Percentiles rank a stretch among this genome's conserved stretches.
Conservation (phyloP, 2,888 invertebrate species). For the Catonia carolina region DNA sequence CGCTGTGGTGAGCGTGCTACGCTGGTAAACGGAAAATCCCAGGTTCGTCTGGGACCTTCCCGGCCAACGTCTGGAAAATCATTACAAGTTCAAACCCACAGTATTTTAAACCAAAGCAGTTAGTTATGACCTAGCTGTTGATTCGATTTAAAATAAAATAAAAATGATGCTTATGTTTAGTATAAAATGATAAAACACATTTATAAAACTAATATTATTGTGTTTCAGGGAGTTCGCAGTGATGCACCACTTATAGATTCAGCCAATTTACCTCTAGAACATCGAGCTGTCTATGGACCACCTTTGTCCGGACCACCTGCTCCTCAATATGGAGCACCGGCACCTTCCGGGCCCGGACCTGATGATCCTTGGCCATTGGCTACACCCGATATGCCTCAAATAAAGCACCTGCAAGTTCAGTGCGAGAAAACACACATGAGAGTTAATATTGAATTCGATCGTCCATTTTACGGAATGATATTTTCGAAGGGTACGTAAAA, state of each 20-base stretch:
- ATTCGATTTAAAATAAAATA: too few species aligned
- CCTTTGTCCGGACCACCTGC: conserved; percentile 30
- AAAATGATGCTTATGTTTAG: too few species aligned
- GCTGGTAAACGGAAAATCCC: too few species aligned
- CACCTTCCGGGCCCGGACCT: conserved; percentile 35
- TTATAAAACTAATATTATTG: too few species aligned
- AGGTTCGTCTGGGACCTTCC: too few species aligned
- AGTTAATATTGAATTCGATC: conserved; percentile 88
- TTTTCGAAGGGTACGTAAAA: conserved; percentile 78
- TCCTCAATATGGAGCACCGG: conserved; percentile 42
- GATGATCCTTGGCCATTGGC: conserved; percentile 78
- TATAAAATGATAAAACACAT: too few species aligned
- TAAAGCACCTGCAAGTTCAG: conserved; percentile 84
- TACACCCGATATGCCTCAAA: conserved; percentile 87
- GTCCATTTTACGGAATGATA: conserved; percentile 91
- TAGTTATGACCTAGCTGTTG: too few species aligned
- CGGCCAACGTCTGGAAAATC: too few species aligned
- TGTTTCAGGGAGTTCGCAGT: conserved; percentile 30
- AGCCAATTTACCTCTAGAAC: conserved; percentile 37
- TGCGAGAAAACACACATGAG: conserved; percentile 93
- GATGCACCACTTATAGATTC: conserved; percentile 33
- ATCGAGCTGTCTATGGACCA: conserved; percentile 37
- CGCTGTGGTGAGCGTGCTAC: too few species aligned
- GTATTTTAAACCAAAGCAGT: too few species aligned
- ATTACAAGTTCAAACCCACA: too few species aligned